phyloP scores from a whole-genome alignment of 2,797 vertebrate species.

The Cryptoblepharus egeriae region DNA sequence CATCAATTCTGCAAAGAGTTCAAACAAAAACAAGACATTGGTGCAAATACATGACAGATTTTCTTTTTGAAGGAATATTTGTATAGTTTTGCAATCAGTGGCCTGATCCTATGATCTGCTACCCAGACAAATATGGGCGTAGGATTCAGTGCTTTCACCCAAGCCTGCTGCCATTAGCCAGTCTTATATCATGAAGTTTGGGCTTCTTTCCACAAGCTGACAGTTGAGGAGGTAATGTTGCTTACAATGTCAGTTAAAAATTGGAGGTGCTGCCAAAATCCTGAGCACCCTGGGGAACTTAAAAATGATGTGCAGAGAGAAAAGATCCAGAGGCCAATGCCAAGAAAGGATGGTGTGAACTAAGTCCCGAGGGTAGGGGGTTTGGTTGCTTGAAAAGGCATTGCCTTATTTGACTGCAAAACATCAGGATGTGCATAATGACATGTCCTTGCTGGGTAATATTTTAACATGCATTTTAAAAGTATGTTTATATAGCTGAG shows the following conservation, averaged over 20 bases:
- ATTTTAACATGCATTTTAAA: background rate
- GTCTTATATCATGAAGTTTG: background rate
- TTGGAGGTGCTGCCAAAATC: constrained; percentile 3
- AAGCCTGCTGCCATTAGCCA: constrained; percentile 26
- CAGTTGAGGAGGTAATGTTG: background rate
- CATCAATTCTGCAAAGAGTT: background rate
- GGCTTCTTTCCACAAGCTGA: constrained; percentile 22
- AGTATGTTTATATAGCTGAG: background rate
- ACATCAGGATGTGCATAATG: background rate
- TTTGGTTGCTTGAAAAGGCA: background rate
- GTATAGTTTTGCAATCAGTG: constrained; percentile 19
- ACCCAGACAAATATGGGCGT: background rate
- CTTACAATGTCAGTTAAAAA: background rate
- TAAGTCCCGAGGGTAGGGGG: background rate
- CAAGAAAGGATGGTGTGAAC: background rate
- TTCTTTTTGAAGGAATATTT: background rate
- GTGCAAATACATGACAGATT: background rate
- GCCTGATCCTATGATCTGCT: background rate
- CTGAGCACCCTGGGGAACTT: constrained; percentile 1
- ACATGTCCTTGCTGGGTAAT: background rate
- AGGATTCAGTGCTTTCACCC: background rate
- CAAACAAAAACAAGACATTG: background rate
- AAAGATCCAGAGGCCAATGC: background rate
- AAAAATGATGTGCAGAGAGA: constrained; percentile 16
- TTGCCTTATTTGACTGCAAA: constrained; percentile 5